These are phyloP conservation scores for Tachina fera DNA, from an alignment of 2,888 invertebrate genomes.

Conservation along the genomic window DNA sequence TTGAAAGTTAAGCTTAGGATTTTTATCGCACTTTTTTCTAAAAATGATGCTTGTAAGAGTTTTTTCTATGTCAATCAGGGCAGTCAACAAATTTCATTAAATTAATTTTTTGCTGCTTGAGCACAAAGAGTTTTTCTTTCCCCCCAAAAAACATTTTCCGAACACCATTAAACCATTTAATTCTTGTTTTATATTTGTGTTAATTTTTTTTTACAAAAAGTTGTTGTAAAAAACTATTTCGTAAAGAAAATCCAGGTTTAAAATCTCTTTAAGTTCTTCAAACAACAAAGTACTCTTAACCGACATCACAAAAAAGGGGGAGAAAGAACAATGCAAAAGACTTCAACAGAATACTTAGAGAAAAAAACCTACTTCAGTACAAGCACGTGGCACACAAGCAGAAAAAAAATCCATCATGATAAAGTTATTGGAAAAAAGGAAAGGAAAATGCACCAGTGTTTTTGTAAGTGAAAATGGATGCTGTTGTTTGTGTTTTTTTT, in stretches of 20 bases:
- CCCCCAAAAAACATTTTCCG: not conserved
- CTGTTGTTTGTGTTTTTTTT: constrained; percentile 38
- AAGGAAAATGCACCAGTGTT: constrained; percentile 2
- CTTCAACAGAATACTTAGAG: constrained; percentile 35
- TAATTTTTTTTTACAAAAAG: constrained; percentile 1
- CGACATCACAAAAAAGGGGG: constrained; percentile 16
- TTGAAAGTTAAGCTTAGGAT: too few relatives aligned
- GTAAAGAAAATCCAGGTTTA: constrained; percentile 16
- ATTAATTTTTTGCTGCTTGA: not conserved
- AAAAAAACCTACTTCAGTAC: not conserved
- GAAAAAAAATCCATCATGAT: constrained; percentile 21
- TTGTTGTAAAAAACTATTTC: constrained; percentile 30
- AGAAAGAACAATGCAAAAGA: not conserved
- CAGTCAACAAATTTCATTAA: too few relatives aligned
- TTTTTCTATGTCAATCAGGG: too few relatives aligned
- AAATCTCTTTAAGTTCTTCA: constrained; percentile 55
- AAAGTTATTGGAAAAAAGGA: not conserved
- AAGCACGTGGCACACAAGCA: not conserved
- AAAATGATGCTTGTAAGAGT: too few relatives aligned
- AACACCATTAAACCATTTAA: not conserved
- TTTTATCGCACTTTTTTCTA: too few relatives aligned
- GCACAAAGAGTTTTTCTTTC: not conserved
- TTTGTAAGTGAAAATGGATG: constrained; percentile 34
- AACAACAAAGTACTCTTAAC: constrained; percentile 44
- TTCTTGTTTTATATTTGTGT: constrained; percentile 35